phyloP scores from a whole-genome alignment of 2,113 vertebrate genomes.

The Hystrix cristata region DNA sequence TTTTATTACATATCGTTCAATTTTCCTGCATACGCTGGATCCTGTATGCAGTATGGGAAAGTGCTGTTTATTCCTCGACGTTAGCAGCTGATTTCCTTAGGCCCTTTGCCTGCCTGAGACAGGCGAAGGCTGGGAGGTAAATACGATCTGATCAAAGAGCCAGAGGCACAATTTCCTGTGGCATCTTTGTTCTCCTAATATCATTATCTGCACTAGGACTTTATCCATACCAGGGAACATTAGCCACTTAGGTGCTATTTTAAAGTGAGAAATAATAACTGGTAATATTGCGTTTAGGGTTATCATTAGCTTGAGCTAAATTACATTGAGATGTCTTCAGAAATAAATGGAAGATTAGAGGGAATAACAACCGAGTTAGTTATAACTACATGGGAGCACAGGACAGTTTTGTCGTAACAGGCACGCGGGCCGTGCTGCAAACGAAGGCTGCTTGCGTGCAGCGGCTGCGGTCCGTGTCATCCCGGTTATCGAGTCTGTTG shows the following conservation, averaged over 20 bases:
- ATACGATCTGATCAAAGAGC: neutral
- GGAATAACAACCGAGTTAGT: constrained; percentile 67
- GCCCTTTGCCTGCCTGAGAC: constrained; percentile 52
- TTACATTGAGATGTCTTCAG: constrained; percentile 56
- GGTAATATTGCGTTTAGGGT: constrained; percentile 43
- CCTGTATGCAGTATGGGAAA: neutral
- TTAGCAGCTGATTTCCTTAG: constrained; percentile 59
- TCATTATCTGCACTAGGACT: constrained; percentile 34
- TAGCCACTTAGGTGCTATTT: neutral
- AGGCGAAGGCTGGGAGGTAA: constrained; percentile 47
- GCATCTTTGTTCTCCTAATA: constrained; percentile 39
- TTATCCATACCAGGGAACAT: constrained; percentile 39
- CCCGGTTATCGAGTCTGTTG: constrained; percentile 26
- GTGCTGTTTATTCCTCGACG: neutral
- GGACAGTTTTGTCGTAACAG: neutral
- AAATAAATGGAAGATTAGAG: constrained; percentile 66
- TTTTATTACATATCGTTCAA: neutral
- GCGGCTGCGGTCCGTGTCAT: neutral
- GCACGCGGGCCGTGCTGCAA: neutral
- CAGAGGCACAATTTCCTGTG: constrained; percentile 40
- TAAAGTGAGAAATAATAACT: constrained; percentile 68
- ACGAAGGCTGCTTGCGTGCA: neutral
- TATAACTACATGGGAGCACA: neutral
- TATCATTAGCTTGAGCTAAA: constrained; percentile 71
- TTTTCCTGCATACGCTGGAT: constrained; percentile 31